phyloP scores from a whole-genome alignment of 1,140 invertebrate species.

The Nilaparvata lugens region DNA sequence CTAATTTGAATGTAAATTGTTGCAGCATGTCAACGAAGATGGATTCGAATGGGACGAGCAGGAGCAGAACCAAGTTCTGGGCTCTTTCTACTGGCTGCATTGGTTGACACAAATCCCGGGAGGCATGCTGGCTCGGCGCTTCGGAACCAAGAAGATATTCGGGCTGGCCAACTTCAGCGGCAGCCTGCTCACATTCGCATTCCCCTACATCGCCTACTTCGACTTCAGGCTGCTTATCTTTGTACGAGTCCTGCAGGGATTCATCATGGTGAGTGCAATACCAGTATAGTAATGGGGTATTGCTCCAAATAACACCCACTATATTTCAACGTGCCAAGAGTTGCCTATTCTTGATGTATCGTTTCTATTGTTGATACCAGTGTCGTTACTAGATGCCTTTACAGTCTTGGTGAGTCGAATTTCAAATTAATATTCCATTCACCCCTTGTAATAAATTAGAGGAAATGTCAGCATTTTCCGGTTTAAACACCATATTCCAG shows the following conservation, averaged over 20 bases:
- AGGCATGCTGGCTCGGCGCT: conserved; percentile 55
- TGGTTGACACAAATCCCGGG: conserved; percentile 65
- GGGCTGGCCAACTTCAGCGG: conserved; percentile 57
- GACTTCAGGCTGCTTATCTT: conserved; percentile 49
- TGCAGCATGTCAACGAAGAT: neutral
- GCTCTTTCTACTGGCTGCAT: conserved; percentile 66
- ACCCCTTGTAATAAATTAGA: too few species aligned
- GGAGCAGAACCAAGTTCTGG: conserved; percentile 55
- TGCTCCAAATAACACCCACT: too few species aligned
- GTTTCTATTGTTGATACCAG: too few species aligned
- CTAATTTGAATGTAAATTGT: neutral
- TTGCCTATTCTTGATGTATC: too few species aligned
- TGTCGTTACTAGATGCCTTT: too few species aligned
- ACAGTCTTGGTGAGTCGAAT: too few species aligned
- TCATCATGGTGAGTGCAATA: conserved; percentile 56
- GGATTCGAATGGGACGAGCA: conserved; percentile 55
- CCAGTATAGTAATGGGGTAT: too few species aligned
- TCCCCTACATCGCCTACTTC: conserved; percentile 51
- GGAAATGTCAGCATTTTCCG: too few species aligned
- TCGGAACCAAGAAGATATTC: conserved; percentile 61
- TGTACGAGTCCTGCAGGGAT: conserved; percentile 58
- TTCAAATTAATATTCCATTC: too few species aligned
- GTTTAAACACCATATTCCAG: too few species aligned
- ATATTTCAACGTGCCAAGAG: too few species aligned
- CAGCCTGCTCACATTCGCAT: conserved; percentile 56